Conservation (phyloP, 2,113 vertebrate species). For the Chaenogobius annularis region DNA sequence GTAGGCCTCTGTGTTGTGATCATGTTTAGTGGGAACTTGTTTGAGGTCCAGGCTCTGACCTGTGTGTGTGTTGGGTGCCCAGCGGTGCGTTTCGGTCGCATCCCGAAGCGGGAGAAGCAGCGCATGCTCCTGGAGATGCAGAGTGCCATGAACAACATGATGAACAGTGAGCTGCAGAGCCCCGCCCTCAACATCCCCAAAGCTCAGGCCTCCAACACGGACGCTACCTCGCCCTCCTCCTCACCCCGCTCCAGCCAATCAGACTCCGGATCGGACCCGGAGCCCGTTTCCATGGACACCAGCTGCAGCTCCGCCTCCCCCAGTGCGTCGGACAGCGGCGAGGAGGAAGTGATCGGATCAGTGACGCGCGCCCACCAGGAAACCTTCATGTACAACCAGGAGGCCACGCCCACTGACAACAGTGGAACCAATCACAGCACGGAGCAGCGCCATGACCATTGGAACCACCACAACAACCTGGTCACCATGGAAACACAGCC, state of each 20-base stretch:
- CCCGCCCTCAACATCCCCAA: slow-evolving; percentile 48
- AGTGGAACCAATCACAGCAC: slow-evolving; percentile 7
- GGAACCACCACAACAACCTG: slow-evolving; percentile 73
- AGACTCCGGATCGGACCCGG: slow-evolving; percentile 44
- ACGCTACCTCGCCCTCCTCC: slow-evolving; percentile 61
- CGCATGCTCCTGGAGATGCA: slow-evolving; percentile 98
- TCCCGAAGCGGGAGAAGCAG: slow-evolving; percentile 96
- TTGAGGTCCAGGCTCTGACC: background rate
- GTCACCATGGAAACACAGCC: slow-evolving; percentile 52
- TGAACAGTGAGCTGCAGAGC: slow-evolving; percentile 77
- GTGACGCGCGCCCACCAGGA: slow-evolving; percentile 90
- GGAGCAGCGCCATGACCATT: slow-evolving; percentile 64
- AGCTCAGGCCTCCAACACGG: slow-evolving; percentile 17
- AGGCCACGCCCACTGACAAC: slow-evolving; percentile 50
- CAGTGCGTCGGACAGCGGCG: slow-evolving; percentile 80
- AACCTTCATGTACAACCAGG: slow-evolving; percentile 93
- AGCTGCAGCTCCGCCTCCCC: slow-evolving; percentile 65
- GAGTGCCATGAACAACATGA: slow-evolving; percentile 96
- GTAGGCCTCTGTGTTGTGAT: slow-evolving; percentile 42
- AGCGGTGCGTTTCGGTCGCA: slow-evolving; percentile 96
- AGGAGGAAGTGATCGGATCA: slow-evolving; percentile 87
- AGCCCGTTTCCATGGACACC: slow-evolving; percentile 68
- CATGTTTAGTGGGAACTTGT: background rate
- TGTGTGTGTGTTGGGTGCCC: slow-evolving; percentile 3
- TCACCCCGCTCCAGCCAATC: slow-evolving; percentile 44